Base-by-base conservation (phyloP, 1,140 invertebrate genomes). In the Pogonomyrmex barbatus region DNA sequence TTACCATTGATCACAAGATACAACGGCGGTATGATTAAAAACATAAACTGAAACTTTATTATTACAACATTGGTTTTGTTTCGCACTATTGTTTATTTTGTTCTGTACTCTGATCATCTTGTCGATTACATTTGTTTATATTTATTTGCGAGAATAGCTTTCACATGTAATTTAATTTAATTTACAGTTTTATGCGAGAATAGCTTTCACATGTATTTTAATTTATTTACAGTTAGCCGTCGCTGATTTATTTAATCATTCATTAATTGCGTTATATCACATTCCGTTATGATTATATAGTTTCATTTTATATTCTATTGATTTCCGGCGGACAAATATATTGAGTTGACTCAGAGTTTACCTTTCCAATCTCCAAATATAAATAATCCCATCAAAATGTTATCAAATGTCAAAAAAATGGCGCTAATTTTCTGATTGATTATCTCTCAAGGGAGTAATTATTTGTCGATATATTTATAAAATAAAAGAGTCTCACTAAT, bases 191-290 rank as follows among this genome's bases (percentile, higher is more conserved):
- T 24, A 24, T 52, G 2, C 36, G 36, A 81, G 36, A 54, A 54
- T 77, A 60, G 47, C 50, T 79, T 56, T 65, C 56, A 67, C 60
- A 24, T 67, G 45, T 85, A 77, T 54, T 85, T 85, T 65, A 85
- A 79, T 78, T 85, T 85, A 77, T 76, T 78, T 85, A 54, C 47
- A 77, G 58, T 65, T 24, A 63, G 3, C 47, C 58, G 17, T 56
- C 62, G 47, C 50, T 65, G 71, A 45, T 56, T 85, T 50, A 77
- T 52, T 78, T 77, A 79, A 54, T 78, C 36, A 77, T 78, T 78
- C 75, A 67, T 78, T 76, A 85, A 76, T 85, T 78, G 60, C 45
- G 10, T 77, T 67, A 67, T 79, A 85, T 85, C 58, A 14, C 73
- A 67, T 78, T 78, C 73, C 47, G 47, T 33, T 67, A 65, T 77